These are phyloP conservation scores for Euzetes globulus DNA, from an alignment of 2,888 invertebrate species.

Conservation along the genomic window DNA sequence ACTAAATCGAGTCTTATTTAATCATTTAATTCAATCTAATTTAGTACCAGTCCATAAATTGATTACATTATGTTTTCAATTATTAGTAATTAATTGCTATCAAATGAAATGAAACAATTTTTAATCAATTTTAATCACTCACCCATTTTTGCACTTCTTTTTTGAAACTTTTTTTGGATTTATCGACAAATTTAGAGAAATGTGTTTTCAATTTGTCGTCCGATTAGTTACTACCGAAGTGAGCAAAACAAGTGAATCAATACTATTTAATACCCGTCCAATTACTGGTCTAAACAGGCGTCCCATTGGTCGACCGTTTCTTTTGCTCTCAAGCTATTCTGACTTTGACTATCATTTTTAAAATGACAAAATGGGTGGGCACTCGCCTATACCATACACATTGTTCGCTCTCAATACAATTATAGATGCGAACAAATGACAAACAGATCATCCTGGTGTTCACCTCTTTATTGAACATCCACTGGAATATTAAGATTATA, in stretches of 20 bases:
- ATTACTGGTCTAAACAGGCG: background rate
- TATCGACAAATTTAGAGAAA: background rate
- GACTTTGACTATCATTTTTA: background rate
- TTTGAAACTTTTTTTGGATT: background rate
- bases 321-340: background rate
- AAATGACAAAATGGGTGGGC: slow-evolving; percentile 12
- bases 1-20: slow-evolving; percentile 24
- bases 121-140: background rate
- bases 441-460: no score
- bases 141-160: slow-evolving; percentile 8
- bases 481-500: no score
- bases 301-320: slow-evolving; percentile 2
- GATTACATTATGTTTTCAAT: slow-evolving; percentile 2
- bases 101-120: background rate
- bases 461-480: no score
- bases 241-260: slow-evolving; percentile 12
- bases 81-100: slow-evolving; percentile 22
- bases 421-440: no score
- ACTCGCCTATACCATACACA: background rate
- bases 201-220: slow-evolving; percentile 7
- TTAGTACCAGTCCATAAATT: background rate
- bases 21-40: slow-evolving; percentile 3
- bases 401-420: background rate
- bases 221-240: slow-evolving; percentile 7
- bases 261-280: background rate